Base-by-base conservation (phyloP, 2,797 vertebrate species). In the Aldrovandia affinis region DNA sequence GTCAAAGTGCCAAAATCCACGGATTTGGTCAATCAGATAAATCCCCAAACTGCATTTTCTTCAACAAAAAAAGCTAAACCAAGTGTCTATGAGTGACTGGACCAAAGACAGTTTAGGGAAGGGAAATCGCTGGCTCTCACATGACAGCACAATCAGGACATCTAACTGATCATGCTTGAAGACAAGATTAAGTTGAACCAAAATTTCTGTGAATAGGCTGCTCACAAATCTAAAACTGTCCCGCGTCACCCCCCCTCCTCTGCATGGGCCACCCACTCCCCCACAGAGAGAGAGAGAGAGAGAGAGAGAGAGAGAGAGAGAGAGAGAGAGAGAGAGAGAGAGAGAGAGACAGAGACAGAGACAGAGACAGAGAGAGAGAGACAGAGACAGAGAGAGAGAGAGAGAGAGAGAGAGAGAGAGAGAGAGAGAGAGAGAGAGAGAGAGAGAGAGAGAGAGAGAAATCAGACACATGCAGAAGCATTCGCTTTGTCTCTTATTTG, bases 1-100 rank as follows among this genome's bases (percentile, higher is more conserved):
- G 86, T 70, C 78, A 80, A 87, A 5, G n/a, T 84, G 59, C 33
- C 65, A 68, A 33, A 70, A 88, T 88, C 10, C 68, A 59, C 15
- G 33, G 81, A 73, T 80, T 28, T 82, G 73, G 42, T n/a, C 42
- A 47, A 44, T 57, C 55, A 22, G 28, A 39, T 44, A 18, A 77
- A 0, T 36, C 68, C 30, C 15, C 55, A 57, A 15, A 57, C 15
- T 57, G 0, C 15, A 57, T 57, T 57, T 57, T 57, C 55, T 57
- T 20, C 55, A 14, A 57, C 10, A 15, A 2, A 57, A 15, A 57
- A 15, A 4, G 4, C 4, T 52, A 52, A 52, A 52, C 50, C n/a
- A n/a, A n/a, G n/a, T n/a, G n/a, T n/a, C n/a, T n/a, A n/a, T n/a
- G n/a, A n/a, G n/a, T n/a, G n/a, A n/a, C n/a, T n/a, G n/a, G n/a